Percentiles rank a stretch among this genome's conserved stretches.
Conservation (phyloP, 2,888 invertebrate species). For the Dermolepida albohirtum region DNA sequence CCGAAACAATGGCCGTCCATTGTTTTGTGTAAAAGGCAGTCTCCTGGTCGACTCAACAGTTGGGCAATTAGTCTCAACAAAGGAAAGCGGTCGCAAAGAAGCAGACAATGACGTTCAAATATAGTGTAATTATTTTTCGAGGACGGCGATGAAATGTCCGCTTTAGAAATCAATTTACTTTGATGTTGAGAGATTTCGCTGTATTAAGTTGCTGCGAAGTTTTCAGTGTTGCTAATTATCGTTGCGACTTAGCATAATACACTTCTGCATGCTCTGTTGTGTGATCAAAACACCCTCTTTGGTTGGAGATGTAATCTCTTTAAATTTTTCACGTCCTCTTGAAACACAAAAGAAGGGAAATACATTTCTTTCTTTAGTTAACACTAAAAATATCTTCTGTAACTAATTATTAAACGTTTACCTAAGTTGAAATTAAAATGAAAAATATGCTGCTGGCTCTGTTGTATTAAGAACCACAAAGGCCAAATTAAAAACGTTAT, state of each 20-base stretch:
- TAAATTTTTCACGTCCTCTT: too few species aligned
- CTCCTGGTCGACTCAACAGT: conserved; percentile 29
- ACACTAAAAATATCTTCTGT: too few species aligned
- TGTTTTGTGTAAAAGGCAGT: conserved; percentile 33
- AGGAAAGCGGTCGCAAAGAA: conserved; percentile 15
- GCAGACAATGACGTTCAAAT: conserved; percentile 34
- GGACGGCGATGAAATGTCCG: conserved; percentile 12
- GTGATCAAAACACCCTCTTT: too few species aligned
- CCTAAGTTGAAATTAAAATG: too few species aligned
- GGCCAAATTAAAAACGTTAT: too few species aligned
- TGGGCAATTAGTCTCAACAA: conserved; percentile 33
- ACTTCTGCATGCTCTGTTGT: too few species aligned
- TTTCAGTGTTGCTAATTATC: conserved; percentile 19
- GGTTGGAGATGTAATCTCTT: too few species aligned
- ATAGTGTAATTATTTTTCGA: conserved; percentile 36
- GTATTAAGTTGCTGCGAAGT: conserved; percentile 10
- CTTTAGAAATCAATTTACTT: conserved; percentile 35
- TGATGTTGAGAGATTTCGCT: conserved; percentile 8
- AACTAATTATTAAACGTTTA: too few species aligned
- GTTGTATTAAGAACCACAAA: too few species aligned
- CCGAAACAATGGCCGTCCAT: conserved; percentile 32
- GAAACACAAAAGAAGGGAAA: too few species aligned
- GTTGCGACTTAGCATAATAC: neutral
- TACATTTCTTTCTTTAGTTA: too few species aligned
- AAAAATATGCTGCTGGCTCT: too few species aligned